Evolutionary conservation across 2,113 vertebrate species (phyloP).

Genomic region (Phylloscopus whistleri): DNA sequence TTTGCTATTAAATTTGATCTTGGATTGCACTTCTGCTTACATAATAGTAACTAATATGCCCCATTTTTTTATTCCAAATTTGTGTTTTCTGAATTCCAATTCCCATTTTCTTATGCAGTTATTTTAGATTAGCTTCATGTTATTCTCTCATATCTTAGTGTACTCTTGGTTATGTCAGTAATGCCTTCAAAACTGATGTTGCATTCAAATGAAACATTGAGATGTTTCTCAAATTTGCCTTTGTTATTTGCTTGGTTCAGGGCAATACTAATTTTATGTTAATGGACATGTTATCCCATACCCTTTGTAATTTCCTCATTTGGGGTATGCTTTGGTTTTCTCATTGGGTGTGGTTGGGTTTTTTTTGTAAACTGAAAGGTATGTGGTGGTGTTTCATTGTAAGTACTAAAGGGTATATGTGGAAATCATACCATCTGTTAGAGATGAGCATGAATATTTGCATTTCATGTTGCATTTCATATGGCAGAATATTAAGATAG

Average conservation of each 20-base stretch:
- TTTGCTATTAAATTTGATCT: slow-evolving; percentile 55
- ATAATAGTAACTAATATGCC: background rate
- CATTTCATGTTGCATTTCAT: background rate
- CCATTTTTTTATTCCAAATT: background rate
- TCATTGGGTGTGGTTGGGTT: background rate
- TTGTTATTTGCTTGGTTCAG: background rate
- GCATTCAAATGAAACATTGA: background rate
- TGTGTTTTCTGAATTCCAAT: background rate
- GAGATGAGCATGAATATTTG: background rate
- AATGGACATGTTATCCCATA: background rate
- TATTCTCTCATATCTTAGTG: background rate
- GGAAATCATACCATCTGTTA: background rate
- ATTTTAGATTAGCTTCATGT: background rate
- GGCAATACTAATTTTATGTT: background rate
- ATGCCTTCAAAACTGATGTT: background rate
- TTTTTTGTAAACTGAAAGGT: background rate
- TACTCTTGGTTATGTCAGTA: background rate
- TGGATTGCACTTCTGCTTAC: slow-evolving; percentile 19
- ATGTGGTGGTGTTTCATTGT: background rate
- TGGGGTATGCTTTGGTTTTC: background rate
- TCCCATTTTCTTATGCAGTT: background rate
- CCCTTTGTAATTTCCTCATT: background rate
- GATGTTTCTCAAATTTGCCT: background rate
- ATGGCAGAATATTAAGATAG: background rate
- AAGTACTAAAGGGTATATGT: background rate